These are phyloP conservation scores for Molothrus ater DNA, from an alignment of 2,797 vertebrate species.

Conservation along the genomic window DNA sequence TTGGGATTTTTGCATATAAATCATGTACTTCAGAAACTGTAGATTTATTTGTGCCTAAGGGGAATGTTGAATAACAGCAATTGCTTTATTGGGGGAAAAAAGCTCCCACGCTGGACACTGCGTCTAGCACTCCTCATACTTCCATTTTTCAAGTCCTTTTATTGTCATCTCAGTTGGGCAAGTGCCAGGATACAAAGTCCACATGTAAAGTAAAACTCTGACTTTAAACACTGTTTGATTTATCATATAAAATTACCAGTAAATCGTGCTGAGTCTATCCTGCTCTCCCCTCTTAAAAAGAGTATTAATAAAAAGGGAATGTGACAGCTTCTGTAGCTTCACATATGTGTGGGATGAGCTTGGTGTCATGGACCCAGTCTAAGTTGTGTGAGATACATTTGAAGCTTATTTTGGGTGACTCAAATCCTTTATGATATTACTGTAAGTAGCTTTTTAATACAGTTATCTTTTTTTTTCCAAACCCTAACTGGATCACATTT, in stretches of 20 bases:
- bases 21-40: slow-evolving; percentile 14
- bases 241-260: not conserved
- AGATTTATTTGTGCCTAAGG: slow-evolving; percentile 7
- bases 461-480: not conserved
- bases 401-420: not conserved
- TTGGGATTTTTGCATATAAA: slow-evolving; percentile 35
- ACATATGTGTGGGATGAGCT: not conserved
- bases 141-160: not conserved
- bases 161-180: not conserved
- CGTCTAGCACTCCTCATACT: not conserved
- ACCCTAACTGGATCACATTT: not conserved
- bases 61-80: slow-evolving; percentile 15
- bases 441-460: not conserved
- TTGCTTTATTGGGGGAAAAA: not conserved
- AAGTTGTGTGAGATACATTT: not conserved
- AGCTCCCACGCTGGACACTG: not conserved
- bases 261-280: not conserved
- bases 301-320: not conserved
- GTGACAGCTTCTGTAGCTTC: not conserved
- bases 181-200: not conserved
- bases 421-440: not conserved
- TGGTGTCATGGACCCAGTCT: rapidly evolving
- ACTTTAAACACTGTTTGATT: not conserved
- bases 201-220: not conserved
- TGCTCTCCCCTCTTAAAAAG: not conserved